Evolutionary conservation across 2,113 vertebrate species (phyloP).

Genomic region (Plecotus auritus): DNA sequence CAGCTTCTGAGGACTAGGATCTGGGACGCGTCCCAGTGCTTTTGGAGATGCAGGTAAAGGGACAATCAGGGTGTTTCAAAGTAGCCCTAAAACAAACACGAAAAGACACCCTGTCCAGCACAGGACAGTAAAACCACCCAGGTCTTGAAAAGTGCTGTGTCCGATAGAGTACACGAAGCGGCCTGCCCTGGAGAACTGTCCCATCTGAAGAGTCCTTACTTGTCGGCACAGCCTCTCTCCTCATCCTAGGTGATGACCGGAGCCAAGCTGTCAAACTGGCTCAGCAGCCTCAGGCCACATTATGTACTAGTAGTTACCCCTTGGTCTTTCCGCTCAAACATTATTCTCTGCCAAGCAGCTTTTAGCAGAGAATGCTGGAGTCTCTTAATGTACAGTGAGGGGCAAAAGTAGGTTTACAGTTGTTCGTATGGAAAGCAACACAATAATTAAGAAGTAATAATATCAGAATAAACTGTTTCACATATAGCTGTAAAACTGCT

Average conservation of each 20-base stretch:
- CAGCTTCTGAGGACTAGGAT: not conserved
- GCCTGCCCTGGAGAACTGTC: not conserved
- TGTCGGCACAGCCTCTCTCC: not conserved
- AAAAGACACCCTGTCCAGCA: slow-evolving; percentile 36
- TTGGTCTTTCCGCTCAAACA: not conserved
- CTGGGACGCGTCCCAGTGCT: not conserved
- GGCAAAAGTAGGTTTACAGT: not conserved
- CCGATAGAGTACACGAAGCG: not conserved
- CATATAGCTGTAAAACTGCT: not conserved
- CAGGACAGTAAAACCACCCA: slow-evolving; percentile 27
- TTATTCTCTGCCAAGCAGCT: not conserved
- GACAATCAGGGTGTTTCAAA: slow-evolving; percentile 46
- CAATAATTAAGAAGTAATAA: not conserved
- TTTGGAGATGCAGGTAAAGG: slow-evolving; percentile 22
- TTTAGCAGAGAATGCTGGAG: not conserved
- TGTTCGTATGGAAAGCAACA: not conserved
- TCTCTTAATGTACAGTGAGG: not conserved
- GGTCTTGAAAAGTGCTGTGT: slow-evolving; percentile 8
- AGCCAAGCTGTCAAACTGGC: not conserved
- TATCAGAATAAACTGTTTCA: not conserved
- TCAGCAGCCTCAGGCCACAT: not conserved
- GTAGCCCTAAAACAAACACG: not conserved
- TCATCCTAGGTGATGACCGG: not conserved
- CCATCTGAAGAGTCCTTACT: slow-evolving; percentile 6
- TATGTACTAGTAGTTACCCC: not conserved